phyloP scores from a whole-genome alignment of 2,113 vertebrate genomes.

The Ammodytes dubius region DNA sequence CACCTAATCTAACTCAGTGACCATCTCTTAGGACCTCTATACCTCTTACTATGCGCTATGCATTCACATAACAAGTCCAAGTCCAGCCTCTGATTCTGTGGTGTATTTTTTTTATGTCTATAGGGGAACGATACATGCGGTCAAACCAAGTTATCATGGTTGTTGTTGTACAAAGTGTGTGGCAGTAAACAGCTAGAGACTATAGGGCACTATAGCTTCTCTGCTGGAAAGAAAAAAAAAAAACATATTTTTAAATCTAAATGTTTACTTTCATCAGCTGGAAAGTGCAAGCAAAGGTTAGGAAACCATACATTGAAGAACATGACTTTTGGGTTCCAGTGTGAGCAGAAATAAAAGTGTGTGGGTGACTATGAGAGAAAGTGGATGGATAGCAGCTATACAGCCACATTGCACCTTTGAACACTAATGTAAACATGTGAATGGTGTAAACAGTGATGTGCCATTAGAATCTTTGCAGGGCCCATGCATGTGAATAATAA shows the following conservation, averaged over 20 bases:
- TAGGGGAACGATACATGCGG: slow-evolving; percentile 30
- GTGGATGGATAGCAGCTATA: slow-evolving; percentile 8
- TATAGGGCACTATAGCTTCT: slow-evolving; percentile 21
- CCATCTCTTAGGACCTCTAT: no score
- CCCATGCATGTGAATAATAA: slow-evolving; percentile 18
- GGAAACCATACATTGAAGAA: slow-evolving; percentile 55
- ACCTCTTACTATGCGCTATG: no score
- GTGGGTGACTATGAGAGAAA: neutral
- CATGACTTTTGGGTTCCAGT: slow-evolving; percentile 43
- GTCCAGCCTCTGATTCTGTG: neutral
- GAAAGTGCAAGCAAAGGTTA: slow-evolving; percentile 40
- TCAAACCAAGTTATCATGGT: slow-evolving; percentile 37
- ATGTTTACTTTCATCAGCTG: slow-evolving; percentile 53
- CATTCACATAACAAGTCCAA: slow-evolving; percentile 19
- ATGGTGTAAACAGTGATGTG: slow-evolving; percentile 8
- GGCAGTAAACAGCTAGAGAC: slow-evolving; percentile 5
- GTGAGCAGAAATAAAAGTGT: neutral
- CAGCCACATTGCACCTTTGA: slow-evolving; percentile 38
- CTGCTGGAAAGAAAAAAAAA: slow-evolving; percentile 34
- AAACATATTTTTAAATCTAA: slow-evolving; percentile 32
- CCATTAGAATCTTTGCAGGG: no score
- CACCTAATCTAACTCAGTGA: no score
- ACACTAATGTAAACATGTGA: slow-evolving; percentile 37
- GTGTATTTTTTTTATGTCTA: slow-evolving; percentile 2
- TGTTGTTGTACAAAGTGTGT: slow-evolving; percentile 17